A percentile compares a stretch with the other conserved stretches of the same genome.
phyloP scores from a whole-genome alignment of 1,140 invertebrate genomes.

The Calephelis nemesis region DNA sequence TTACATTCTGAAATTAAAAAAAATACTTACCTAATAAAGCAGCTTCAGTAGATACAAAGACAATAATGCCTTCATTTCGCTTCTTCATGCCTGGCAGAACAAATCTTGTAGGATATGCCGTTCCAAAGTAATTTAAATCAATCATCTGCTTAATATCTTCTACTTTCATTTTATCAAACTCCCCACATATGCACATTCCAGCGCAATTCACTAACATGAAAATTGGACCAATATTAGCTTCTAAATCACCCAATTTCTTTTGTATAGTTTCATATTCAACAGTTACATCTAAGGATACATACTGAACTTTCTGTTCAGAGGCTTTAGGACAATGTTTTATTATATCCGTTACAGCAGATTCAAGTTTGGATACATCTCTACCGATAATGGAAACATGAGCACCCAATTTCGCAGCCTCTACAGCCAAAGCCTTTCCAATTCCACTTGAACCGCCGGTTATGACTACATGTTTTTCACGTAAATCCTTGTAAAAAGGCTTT shows the following conservation, averaged over 20 bases:
- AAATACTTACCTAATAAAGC: conserved; percentile 93
- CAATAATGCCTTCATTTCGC: conserved; percentile 86
- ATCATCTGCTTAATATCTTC: conserved; percentile 86
- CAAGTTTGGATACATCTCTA: conserved; percentile 85
- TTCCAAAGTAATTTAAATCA: conserved; percentile 86
- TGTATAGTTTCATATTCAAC: conserved; percentile 82
- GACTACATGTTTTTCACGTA: conserved; percentile 81
- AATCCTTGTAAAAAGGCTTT: conserved; percentile 53
- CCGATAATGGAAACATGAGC: conserved; percentile 95
- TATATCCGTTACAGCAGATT: conserved; percentile 82
- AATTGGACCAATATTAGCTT: conserved; percentile 84
- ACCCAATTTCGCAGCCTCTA: conserved; percentile 87
- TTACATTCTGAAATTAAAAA: conserved; percentile 10
- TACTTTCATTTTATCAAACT: conserved; percentile 89
- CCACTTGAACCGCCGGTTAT: conserved; percentile 98
- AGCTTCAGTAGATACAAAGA: conserved; percentile 94
- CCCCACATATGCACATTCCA: conserved; percentile 88
- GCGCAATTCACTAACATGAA: conserved; percentile 96
- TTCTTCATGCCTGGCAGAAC: conserved; percentile 86
- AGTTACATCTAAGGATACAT: conserved; percentile 87
- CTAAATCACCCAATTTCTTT: conserved; percentile 81
- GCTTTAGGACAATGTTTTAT: conserved; percentile 57
- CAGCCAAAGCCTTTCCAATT: conserved; percentile 92
- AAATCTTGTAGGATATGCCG: conserved; percentile 85
- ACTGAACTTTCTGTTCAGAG: conserved; percentile 83